Evolutionary conservation across 2,113 vertebrate genomes (phyloP), one percentile per base, ranked within the genome.

Genomic region (Anguilla japonica): DNA sequence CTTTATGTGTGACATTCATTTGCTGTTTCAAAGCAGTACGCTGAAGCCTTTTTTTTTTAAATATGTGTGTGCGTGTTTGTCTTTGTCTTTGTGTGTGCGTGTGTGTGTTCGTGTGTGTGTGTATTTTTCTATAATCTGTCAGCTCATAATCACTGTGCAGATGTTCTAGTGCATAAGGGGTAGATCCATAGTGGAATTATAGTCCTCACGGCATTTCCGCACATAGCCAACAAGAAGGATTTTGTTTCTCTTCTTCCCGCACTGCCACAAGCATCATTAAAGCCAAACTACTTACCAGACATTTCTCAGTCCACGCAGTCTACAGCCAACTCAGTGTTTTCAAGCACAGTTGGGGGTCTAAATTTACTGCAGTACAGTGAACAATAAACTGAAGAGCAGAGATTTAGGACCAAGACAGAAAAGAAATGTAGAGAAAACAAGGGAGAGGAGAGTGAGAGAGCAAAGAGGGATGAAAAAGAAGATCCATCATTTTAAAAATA

Each of bases 401-500:
- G n/a, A 79, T 11, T 16, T 78, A 53, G 50, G 50, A 53, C 13
- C 1, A 53, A 53, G 13, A 34, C 0, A 34, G 34, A 34, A 34
- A 34, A 34, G 34, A 34, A 34, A 34, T 34, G 34, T 34, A 34
- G 13, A 13, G 5, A 53, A 53, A 53, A 13, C 50, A 14, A 53
- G 50, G 13, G 50, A 53, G 39, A 83, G 22, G 39, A 34, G 40
- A 83, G 63, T 5, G 56, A 83, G 63, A 8, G 56, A 18, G 60
- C 46, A 34, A 92, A 90, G 88, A 87, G 86, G 82, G 81, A 83
- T 87, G 89, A 40, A 29, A 71, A 84, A 87, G 86, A 86, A 79
- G 85, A 87, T 90, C 92, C 92, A 91, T 91, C 93, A 91, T 87
- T 85, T 1, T 0, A 53, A 53, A 53, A 53, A 53, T 53, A 53